These are phyloP conservation scores for Drosophila lacertosa DNA, from an alignment of 1,140 invertebrate genomes.

Conservation along the genomic window DNA sequence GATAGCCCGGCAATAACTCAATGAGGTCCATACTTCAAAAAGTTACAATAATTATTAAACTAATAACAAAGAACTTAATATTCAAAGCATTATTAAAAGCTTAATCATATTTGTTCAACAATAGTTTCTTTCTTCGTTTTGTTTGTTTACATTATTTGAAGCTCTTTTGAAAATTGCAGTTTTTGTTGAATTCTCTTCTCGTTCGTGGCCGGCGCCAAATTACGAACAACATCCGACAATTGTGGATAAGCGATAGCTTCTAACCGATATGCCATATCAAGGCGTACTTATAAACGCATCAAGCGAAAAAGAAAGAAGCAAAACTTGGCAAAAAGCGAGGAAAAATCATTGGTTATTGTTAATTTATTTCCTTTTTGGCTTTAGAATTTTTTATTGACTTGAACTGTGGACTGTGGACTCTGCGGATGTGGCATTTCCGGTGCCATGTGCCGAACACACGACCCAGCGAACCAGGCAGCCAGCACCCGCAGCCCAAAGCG, in stretches of 20 bases:
- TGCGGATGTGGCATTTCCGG: conserved; percentile 75
- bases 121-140: background rate
- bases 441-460: conserved; percentile 51
- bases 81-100: too few species aligned
- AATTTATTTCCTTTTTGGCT: conserved; percentile 76
- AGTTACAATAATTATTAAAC: too few species aligned
- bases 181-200: background rate
- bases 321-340: conserved; percentile 31
- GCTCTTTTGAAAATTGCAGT: background rate
- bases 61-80: too few species aligned
- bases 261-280: conserved; percentile 43
- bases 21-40: too few species aligned
- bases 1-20: too few species aligned
- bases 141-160: background rate
- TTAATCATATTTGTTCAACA: background rate
- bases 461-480: conserved; percentile 14
- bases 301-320: background rate
- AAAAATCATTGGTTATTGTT: conserved; percentile 74
- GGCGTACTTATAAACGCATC: conserved; percentile 38
- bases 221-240: conserved; percentile 46
- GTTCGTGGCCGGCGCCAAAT: conserved; percentile 43
- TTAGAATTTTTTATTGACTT: conserved; percentile 67
- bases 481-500: conserved; percentile 49
- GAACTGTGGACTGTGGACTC: conserved; percentile 49
- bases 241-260: conserved; percentile 31